Percentiles rank a stretch among this genome's conserved stretches.
Evolutionary conservation across 2,113 vertebrate species (phyloP).

Genomic region (Ictidomys tridecemlineatus): DNA sequence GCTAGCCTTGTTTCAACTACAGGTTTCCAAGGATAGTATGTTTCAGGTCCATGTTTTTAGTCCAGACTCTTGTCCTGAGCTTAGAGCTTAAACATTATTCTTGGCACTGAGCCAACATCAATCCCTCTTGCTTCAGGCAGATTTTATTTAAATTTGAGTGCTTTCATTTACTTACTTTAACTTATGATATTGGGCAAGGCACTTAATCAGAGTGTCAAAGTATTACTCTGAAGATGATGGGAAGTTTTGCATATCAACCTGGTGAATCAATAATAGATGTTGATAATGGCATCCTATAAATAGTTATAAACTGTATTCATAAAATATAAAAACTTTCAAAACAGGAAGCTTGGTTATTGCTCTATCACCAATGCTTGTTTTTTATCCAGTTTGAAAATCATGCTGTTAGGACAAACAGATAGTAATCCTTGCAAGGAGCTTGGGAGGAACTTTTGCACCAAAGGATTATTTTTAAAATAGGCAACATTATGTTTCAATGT

Average conservation of each 20-base stretch:
- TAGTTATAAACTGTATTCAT: background rate
- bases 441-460: background rate
- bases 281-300: background rate
- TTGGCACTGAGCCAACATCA: background rate
- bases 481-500: background rate
- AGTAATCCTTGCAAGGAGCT: background rate
- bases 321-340: background rate
- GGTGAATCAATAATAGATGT: background rate
- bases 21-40: background rate
- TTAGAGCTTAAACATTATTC: background rate
- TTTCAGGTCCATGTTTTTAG: background rate
- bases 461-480: background rate
- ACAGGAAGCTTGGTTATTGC: background rate
- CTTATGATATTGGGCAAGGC: background rate
- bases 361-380: background rate
- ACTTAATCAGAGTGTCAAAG: background rate
- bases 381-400: conserved; percentile 25
- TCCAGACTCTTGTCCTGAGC: background rate
- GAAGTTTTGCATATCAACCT: conserved; percentile 34
- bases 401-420: background rate
- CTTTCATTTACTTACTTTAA: background rate
- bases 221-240: background rate
- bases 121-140: background rate
- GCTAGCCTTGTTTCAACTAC: background rate
- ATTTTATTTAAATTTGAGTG: background rate